Conservation (phyloP, 1,140 invertebrate species). For the Anoplolepis gracilipes region DNA sequence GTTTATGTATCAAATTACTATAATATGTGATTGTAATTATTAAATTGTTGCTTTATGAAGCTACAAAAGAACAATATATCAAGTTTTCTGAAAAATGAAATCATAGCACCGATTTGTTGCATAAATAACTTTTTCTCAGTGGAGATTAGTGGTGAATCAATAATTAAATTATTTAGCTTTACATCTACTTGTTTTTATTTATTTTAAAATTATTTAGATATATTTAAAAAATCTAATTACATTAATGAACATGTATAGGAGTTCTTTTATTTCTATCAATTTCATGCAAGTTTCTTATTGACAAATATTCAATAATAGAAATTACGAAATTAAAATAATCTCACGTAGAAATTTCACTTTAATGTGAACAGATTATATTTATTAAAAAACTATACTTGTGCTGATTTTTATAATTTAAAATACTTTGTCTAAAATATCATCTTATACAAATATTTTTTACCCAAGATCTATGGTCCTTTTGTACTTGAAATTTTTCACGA, state of each 20-base stretch:
- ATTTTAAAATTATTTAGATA: not conserved
- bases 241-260: not conserved
- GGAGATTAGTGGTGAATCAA: not conserved
- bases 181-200: not conserved
- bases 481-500: slow-evolving; percentile 57
- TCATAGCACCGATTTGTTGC: not conserved
- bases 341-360: not conserved
- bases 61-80: not conserved
- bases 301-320: not conserved
- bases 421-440: not conserved
- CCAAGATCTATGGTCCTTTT: slow-evolving; percentile 65
- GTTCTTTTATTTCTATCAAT: not conserved
- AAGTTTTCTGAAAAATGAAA: not conserved
- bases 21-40: not conserved
- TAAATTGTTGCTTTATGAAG: not conserved
- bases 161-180: not conserved
- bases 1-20: not conserved
- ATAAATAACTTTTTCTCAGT: not conserved
- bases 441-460: slow-evolving; percentile 45
- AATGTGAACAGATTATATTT: not conserved
- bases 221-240: not conserved
- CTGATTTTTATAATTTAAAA: not conserved
- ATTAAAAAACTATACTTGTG: not conserved
- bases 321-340: not conserved
- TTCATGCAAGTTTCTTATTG: not conserved